Evolutionary conservation across 2,113 vertebrate species (phyloP), one percentile per base, ranked within the genome.

Genomic region (Clarias macrocephalus): DNA sequence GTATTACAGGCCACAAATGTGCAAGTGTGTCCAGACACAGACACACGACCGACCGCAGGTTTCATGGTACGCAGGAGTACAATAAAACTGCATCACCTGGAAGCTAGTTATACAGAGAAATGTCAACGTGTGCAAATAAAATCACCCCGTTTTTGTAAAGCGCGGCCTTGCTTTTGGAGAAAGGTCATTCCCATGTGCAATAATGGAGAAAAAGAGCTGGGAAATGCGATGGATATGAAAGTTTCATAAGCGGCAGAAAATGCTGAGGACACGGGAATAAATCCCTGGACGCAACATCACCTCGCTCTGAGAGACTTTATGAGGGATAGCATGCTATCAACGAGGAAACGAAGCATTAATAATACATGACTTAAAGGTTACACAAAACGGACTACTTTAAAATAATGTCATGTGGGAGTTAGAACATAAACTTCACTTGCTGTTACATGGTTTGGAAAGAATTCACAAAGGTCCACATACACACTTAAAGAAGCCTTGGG

Each of bases 61-160:
- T 87, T 54, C 25, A 70, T 60, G 81, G 80, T 60, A 68, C 84
- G 83, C 60, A 37, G 62, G 82, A 88, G 86, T 66, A 83, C 84
- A 83, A 88, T 59, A 83, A 72, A 10, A 62, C 82, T 63, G 80
- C 73, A 59, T 80, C 80, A 88, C 66, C 80, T 85, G 72, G 62
- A 85, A 33, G 86, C 52, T 60, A 63, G 83, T 82, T 52, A 89
- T 60, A 84, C 33, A 87, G 60, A 89, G 85, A 92, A 91, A 91
- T 89, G 87, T 85, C 89, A 89, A 83, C 56, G 48, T 88, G 82
- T 86, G 88, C 87, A 91, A 88, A 93, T 92, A 87, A 86, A 89
- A 90, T 85, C 76, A 63, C 72, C 13, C 33, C 21, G 85, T 48
- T 83, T 88, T 86, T 83, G 87, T 75, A 84, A 75, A 83, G 84